phyloP scores from a whole-genome alignment of 2,113 vertebrate genomes.

The Mola mola region DNA sequence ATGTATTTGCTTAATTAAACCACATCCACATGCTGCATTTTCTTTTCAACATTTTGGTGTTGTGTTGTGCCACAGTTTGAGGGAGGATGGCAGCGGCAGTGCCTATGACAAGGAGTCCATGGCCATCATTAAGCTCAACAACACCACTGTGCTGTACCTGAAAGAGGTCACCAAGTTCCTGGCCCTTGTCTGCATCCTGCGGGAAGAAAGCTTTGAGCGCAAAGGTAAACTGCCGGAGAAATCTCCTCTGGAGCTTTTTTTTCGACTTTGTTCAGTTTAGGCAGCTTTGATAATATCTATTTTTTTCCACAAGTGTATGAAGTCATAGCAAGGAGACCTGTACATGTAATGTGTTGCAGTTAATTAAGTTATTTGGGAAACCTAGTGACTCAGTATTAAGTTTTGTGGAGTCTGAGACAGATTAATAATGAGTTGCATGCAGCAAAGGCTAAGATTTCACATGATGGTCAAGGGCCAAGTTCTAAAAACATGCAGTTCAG shows the following conservation, averaged over 20 bases:
- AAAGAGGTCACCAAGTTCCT: constrained; percentile 99
- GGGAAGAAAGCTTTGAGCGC: constrained; percentile 99
- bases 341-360: too few relatives aligned
- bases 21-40: constrained; percentile 6
- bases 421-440: too few relatives aligned
- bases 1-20: constrained; percentile 31
- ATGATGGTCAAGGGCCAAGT: too few relatives aligned
- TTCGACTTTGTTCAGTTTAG: too few relatives aligned
- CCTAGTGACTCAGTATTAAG: too few relatives aligned
- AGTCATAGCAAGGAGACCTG: too few relatives aligned
- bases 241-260: too few relatives aligned
- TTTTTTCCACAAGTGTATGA: background rate
- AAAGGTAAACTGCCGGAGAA: constrained; percentile 86
- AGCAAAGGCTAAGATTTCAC: too few relatives aligned
- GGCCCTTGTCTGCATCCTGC: constrained; percentile 97
- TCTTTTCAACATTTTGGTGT: background rate
- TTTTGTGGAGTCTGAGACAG: too few relatives aligned
- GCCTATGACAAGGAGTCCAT: constrained; percentile 99
- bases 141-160: constrained; percentile 98
- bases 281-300: too few relatives aligned
- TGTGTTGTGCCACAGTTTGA: constrained; percentile 82
- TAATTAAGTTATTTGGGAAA: too few relatives aligned
- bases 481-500: too few relatives aligned
- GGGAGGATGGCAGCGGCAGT: constrained; percentile 96
- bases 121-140: constrained; percentile 99